Conservation (phyloP, 2,113 vertebrate species). For the Saguinus imperator region DNA sequence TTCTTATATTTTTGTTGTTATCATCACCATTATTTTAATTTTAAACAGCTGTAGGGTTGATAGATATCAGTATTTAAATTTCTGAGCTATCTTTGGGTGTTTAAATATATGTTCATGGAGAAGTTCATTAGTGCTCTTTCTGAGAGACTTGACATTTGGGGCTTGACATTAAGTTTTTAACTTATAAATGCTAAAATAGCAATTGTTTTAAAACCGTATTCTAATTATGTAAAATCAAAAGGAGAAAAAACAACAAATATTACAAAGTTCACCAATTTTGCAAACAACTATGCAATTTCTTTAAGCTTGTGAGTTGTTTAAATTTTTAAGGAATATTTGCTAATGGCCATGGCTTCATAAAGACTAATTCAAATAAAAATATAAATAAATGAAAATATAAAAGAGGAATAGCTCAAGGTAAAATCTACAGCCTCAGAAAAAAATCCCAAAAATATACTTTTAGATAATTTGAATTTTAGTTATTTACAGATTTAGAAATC, state of each 20-base stretch:
- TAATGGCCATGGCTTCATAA: not conserved
- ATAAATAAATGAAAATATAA: not conserved
- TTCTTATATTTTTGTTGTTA: not conserved
- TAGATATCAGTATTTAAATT: not conserved
- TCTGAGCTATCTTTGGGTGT: not conserved
- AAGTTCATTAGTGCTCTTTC: not conserved
- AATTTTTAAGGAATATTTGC: not conserved
- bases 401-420: not conserved
- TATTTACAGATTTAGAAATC: not conserved
- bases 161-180: not conserved
- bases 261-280: not conserved
- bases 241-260: not conserved
- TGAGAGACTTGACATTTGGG: not conserved
- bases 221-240: not conserved
- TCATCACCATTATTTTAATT: not conserved
- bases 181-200: not conserved
- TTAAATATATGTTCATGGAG: not conserved
- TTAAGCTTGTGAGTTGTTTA: not conserved
- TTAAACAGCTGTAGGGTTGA: not conserved
- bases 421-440: not conserved
- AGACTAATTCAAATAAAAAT: not conserved
- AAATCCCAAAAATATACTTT: not conserved
- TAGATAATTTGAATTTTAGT: not conserved
- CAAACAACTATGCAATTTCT: not conserved
- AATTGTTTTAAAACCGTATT: not conserved